phyloP scores from a whole-genome alignment of 1,140 invertebrate species.

The Lepidurus couesii region DNA sequence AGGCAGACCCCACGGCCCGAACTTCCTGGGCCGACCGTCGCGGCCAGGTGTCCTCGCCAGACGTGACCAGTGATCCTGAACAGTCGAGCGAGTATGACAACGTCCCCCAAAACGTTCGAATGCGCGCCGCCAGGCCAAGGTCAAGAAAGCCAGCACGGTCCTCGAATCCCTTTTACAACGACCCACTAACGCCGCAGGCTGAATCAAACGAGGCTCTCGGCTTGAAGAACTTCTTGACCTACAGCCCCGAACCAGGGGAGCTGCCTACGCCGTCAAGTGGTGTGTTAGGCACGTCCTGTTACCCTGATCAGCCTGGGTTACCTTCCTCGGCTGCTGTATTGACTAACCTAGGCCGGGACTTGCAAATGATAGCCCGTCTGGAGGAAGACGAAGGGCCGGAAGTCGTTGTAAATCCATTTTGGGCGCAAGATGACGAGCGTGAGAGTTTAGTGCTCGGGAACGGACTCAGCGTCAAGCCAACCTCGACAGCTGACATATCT shows the following conservation, averaged over 20 bases:
- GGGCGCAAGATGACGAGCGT: constrained; percentile 27
- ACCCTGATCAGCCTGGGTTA: background rate
- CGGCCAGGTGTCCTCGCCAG: background rate
- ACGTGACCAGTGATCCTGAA: constrained; percentile 3
- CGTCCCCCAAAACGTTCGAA: background rate
- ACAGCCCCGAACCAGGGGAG: background rate
- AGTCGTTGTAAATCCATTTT: constrained; percentile 28
- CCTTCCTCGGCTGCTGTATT: background rate
- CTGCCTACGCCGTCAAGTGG: background rate
- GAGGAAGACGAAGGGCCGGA: background rate
- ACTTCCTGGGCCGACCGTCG: background rate
- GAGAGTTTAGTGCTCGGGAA: background rate
- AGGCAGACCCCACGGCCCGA: background rate
- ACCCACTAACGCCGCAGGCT: background rate
- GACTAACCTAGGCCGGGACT: background rate
- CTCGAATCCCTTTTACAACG: background rate
- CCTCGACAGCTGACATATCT: background rate
- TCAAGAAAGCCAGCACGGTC: background rate
- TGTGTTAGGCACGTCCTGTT: background rate
- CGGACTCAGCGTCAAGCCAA: constrained; percentile 6
- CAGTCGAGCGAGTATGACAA: background rate
- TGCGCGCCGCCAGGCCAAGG: background rate
- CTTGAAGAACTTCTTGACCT: background rate
- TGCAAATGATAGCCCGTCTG: background rate
- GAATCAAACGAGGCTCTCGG: background rate